These are phyloP conservation scores for Anthopleura xanthogrammica DNA, from an alignment of 92 coral and sea anemone species.

Conservation along the genomic window DNA sequence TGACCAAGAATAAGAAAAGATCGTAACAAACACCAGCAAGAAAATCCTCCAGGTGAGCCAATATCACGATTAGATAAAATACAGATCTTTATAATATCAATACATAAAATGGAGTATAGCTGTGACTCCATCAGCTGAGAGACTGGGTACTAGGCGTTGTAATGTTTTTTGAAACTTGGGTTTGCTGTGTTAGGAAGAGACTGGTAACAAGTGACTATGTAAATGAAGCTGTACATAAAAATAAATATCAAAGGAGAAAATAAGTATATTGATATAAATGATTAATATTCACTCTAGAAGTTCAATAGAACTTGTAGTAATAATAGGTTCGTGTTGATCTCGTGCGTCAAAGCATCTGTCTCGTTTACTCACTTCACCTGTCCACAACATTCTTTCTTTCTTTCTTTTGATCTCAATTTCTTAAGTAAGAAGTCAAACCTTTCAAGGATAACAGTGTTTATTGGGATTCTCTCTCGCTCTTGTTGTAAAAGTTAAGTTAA, in stretches of 20 bases:
- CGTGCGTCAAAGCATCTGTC: not conserved
- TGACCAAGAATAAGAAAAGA: not conserved
- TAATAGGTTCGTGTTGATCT: not conserved
- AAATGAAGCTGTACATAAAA: not conserved
- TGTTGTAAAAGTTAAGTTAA: not conserved
- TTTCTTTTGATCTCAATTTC: not conserved
- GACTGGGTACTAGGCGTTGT: too few relatives aligned
- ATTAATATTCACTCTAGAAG: not conserved
- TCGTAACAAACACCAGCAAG: not conserved
- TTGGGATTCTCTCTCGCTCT: not conserved
- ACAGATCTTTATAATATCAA: not conserved
- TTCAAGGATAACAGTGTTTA: not conserved
- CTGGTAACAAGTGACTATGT: not conserved
- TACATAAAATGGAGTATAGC: too few relatives aligned
- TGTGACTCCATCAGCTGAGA: not conserved
- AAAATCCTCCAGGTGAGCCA: not conserved
- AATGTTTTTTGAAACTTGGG: too few relatives aligned
- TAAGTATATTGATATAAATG: not conserved
- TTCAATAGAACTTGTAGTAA: not conserved
- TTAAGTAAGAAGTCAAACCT: not conserved
- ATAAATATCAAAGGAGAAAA: not conserved
- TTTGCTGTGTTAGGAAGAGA: not conserved
- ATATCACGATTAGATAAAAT: too few relatives aligned
- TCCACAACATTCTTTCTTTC: not conserved
- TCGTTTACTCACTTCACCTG: not conserved